Evolutionary conservation across 1,140 invertebrate genomes (phyloP).

Genomic region (Drosophila kohkoa): DNA sequence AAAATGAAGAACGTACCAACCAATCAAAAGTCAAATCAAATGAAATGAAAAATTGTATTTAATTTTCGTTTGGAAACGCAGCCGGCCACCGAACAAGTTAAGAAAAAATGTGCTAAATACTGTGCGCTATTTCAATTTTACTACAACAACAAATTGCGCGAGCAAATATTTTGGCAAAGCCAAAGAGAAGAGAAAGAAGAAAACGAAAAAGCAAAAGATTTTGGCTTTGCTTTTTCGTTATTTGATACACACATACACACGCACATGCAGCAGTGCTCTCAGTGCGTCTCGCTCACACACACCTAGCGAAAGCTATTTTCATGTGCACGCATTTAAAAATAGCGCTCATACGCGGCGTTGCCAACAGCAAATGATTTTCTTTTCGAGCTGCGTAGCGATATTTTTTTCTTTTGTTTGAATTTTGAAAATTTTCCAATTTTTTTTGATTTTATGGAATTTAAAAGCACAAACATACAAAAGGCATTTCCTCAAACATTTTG

Average conservation of each 20-base stretch:
- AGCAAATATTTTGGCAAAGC: slow-evolving; percentile 68
- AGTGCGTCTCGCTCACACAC: slow-evolving; percentile 54
- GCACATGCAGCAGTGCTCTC: slow-evolving; percentile 10
- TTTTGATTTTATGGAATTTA: slow-evolving; percentile 45
- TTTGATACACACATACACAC: slow-evolving; percentile 61
- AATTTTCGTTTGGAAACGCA: slow-evolving; percentile 65
- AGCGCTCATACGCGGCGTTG: slow-evolving; percentile 65
- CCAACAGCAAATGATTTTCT: slow-evolving; percentile 55
- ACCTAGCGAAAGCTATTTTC: slow-evolving; percentile 57
- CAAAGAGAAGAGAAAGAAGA: slow-evolving; percentile 24
- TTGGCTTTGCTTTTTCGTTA: slow-evolving; percentile 63
- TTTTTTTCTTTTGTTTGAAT: slow-evolving; percentile 40
- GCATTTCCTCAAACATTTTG: slow-evolving; percentile 52
- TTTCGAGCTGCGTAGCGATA: slow-evolving; percentile 27
- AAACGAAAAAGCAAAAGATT: slow-evolving; percentile 41
- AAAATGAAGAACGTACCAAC: slow-evolving; percentile 21
- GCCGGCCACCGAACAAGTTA: slow-evolving; percentile 30
- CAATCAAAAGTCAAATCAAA: slow-evolving; percentile 53
- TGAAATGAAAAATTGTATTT: slow-evolving; percentile 46
- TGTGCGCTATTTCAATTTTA: slow-evolving; percentile 41
- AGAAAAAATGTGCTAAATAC: slow-evolving; percentile 64
- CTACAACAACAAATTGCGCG: slow-evolving; percentile 37
- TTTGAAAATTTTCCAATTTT: slow-evolving; percentile 15
- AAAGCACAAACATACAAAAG: slow-evolving; percentile 19
- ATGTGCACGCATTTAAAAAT: slow-evolving; percentile 69